Evolutionary conservation across 2,888 invertebrate genomes (phyloP), one percentile per base, ranked within the genome.

Genomic region (Eupithecia tripunctaria): DNA sequence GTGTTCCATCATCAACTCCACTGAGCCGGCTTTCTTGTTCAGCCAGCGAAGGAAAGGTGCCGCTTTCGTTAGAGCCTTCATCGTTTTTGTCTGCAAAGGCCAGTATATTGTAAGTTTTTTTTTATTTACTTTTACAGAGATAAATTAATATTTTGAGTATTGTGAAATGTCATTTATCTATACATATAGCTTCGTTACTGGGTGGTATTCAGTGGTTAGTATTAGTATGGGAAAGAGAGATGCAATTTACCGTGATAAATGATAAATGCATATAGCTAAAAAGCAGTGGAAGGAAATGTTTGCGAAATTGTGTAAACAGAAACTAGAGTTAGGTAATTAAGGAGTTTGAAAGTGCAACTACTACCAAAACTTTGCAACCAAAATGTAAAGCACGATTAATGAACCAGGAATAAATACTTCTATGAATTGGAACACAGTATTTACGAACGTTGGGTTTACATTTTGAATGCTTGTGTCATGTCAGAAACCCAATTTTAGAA

Each of bases 1-100:
- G 96, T 59, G 92, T 94, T 47, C 95, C 95, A 76, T 96, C 95
- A 69, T 95, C 95, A 1, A 95, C 95, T 78, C 90, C 95, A 25
- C 92, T 91, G 47, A 95, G 83, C 51, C 92, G 82, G 70, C 91
- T 87, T 77, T 95, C 94, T 74, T 95, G 95, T 78, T 95, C 95
- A 5, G 89, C 95, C 84, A 89, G 88, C 75, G 93, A 96, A 82
- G 93, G 96, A 91, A 93, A 96, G 83, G 88, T 92, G 1, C 92
- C 92, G 64, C 84, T 93, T 73, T 94, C 94, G 74, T 91, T 91
- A 1, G 89, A 81, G 56, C 88, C 80, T 69, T 92, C 94, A 0
- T 92, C 93, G 71, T 90, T 90, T 81, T 94, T 94, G 76, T 91
- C 94, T 94, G 82, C 0, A 84, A 82, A 0, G 32, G 6, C 38